Base-by-base conservation (phyloP, 2,888 invertebrate species). In the Prosopocoilus inquinatus region DNA sequence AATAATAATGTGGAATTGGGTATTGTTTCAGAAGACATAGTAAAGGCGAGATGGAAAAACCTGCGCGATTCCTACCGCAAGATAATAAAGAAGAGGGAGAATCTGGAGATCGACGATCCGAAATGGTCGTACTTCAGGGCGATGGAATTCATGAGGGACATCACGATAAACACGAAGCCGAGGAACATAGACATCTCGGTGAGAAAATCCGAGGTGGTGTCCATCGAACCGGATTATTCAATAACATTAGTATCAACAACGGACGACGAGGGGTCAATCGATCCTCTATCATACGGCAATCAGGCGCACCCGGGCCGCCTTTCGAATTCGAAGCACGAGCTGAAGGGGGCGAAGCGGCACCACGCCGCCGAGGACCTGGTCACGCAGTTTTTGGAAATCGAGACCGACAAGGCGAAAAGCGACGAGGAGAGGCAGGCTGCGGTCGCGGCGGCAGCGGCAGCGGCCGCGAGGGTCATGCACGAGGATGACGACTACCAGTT, bases 1-100 rank as follows among this genome's bases (percentile, higher is more conserved):
- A 45, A 45, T n/a, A n/a, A n/a, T n/a, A n/a, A n/a, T 16, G 16
- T 16, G 16, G 16, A 16, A 16, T 16, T 28, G 20, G 20, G 34
- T 55, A 16, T 41, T 44, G n/a, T 64, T 62, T 36, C 62, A 67
- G 67, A 78, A 75, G 78, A 78, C 71, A 73, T 71, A 70, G 73
- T 77, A 73, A 75, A 78, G 74, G 76, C 78, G 72, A 76, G 78
- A 74, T 78, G 75, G 68, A 68, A 65, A 43, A 66, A 66, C 65
- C 70, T 75, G 69, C 73, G 72, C 64, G 72, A 67, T 52, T 59
- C 66, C 5, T 65, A 65, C 48, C 52, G 65, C 15, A 66, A 64
- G 49, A 53, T 65, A 34, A 45, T 65, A 8, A 44, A 62, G 5
- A 66, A 62, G 50, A 50, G 55, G 11, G 53, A 53, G 20, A 46